Conservation (phyloP, 1,140 invertebrate genomes). For the Bombus polaris region DNA sequence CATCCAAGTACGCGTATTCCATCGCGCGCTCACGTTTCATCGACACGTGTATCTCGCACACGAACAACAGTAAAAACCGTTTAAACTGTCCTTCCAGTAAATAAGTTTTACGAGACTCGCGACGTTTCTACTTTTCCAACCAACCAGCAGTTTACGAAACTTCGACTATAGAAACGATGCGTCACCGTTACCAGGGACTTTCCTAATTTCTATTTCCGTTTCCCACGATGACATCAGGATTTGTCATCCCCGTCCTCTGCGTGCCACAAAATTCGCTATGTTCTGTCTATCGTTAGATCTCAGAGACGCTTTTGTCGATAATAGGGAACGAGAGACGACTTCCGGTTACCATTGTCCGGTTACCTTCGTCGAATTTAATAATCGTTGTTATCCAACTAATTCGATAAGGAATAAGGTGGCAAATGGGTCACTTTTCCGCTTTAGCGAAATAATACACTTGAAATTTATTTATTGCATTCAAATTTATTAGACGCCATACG, state of each 20-base stretch:
- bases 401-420: neutral
- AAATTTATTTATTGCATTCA: too few species aligned
- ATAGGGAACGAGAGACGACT: neutral
- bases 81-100: neutral
- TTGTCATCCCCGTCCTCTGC: neutral
- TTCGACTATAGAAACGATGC: neutral
- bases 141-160: neutral
- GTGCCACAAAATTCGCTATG: constrained; percentile 3
- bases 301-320: neutral
- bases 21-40: neutral
- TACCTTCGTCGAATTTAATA: neutral
- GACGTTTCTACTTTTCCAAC: neutral
- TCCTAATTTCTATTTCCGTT: constrained; percentile 34
- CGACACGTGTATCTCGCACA: neutral
- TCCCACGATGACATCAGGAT: constrained; percentile 6
- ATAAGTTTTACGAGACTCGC: constrained; percentile 22
- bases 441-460: too few species aligned
- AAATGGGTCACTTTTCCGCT: too few species aligned
- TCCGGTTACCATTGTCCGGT: neutral
- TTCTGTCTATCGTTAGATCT: neutral
- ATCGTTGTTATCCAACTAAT: neutral
- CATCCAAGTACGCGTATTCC: neutral
- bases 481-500: too few species aligned
- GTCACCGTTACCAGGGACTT: neutral
- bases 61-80: neutral